phyloP scores from a whole-genome alignment of 2,888 invertebrate genomes.

The Cantharis rufa region DNA sequence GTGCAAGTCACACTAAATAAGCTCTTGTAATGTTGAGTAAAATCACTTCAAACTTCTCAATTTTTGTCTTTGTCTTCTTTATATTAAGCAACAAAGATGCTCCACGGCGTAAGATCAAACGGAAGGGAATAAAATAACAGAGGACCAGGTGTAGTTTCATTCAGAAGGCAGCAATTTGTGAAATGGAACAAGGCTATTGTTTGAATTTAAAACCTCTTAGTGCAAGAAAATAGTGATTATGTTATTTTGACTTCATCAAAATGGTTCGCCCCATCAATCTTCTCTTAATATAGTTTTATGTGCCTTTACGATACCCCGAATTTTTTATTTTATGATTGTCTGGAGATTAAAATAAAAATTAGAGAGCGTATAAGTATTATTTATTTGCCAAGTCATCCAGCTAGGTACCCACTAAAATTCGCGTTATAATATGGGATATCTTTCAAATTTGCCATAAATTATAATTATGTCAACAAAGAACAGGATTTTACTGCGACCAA shows the following conservation, averaged over 20 bases:
- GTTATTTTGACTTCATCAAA: conserved; percentile 42
- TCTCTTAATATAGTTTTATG: conserved; percentile 19
- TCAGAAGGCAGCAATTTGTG: conserved; percentile 46
- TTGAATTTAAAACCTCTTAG: conserved; percentile 49
- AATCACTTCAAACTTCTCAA: conserved; percentile 9
- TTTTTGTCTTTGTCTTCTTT: conserved; percentile 13
- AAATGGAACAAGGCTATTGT: conserved; percentile 52
- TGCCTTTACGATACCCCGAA: conserved; percentile 12
- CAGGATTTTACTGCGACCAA: neutral
- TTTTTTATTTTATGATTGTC: conserved; percentile 23
- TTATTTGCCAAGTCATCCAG: conserved; percentile 22
- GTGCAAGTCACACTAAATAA: conserved; percentile 43
- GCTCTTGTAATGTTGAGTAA: conserved; percentile 24
- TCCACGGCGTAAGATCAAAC: conserved; percentile 14
- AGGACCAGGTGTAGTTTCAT: conserved; percentile 44
- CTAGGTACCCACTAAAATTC: neutral
- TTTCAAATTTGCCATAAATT: neutral
- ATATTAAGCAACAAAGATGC: conserved; percentile 9
- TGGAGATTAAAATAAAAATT: conserved; percentile 27
- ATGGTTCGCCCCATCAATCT: conserved; percentile 28
- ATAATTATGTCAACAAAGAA: neutral
- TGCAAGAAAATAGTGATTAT: conserved; percentile 48
- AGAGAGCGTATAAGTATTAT: conserved; percentile 8
- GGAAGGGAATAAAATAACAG: conserved; percentile 19
- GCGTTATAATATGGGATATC: neutral